Percentiles rank a stretch among this genome's conserved stretches.
These are phyloP conservation scores for Furcula furcula DNA, from an alignment of 2,888 invertebrate genomes.

Conservation along the genomic window DNA sequence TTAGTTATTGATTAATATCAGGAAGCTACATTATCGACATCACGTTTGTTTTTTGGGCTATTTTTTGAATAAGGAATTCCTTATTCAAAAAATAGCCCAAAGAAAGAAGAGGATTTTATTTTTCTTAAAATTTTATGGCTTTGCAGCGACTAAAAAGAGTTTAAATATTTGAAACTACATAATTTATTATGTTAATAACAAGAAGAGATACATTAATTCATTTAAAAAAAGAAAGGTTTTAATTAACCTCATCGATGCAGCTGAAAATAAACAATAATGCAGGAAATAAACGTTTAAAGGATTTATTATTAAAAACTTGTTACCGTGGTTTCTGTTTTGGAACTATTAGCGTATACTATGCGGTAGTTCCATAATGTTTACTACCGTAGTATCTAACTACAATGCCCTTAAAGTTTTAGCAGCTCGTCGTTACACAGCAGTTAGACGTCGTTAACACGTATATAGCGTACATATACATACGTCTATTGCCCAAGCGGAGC, in stretches of 20 bases:
- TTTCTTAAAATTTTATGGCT: too few relatives aligned
- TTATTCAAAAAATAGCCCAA: conserved; percentile 21
- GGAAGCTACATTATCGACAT: conserved; percentile 47
- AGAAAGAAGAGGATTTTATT: too few relatives aligned
- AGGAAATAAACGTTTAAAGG: too few relatives aligned
- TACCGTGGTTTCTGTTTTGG: not conserved
- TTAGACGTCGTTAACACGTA: conserved; percentile 68
- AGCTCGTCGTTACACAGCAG: conserved; percentile 32
- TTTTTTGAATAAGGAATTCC: conserved; percentile 17
- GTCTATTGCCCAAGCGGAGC: conserved; percentile 52
- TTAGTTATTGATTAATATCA: conserved; percentile 68
- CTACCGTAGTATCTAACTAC: conserved; percentile 33
- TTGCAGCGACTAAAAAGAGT: too few relatives aligned
- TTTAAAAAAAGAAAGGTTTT: too few relatives aligned
- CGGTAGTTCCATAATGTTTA: not conserved
- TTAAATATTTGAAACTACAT: too few relatives aligned
- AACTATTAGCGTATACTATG: not conserved
- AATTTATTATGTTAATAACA: too few relatives aligned
- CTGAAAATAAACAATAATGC: too few relatives aligned
- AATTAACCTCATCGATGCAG: too few relatives aligned
- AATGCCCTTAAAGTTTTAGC: conserved; percentile 47
- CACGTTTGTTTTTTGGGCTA: conserved; percentile 20
- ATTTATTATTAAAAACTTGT: conserved; percentile 1
- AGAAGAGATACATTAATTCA: too few relatives aligned
- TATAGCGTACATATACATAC: conserved; percentile 24